phyloP scores from a whole-genome alignment of 2,888 invertebrate genomes.

The Melieria picta region DNA sequence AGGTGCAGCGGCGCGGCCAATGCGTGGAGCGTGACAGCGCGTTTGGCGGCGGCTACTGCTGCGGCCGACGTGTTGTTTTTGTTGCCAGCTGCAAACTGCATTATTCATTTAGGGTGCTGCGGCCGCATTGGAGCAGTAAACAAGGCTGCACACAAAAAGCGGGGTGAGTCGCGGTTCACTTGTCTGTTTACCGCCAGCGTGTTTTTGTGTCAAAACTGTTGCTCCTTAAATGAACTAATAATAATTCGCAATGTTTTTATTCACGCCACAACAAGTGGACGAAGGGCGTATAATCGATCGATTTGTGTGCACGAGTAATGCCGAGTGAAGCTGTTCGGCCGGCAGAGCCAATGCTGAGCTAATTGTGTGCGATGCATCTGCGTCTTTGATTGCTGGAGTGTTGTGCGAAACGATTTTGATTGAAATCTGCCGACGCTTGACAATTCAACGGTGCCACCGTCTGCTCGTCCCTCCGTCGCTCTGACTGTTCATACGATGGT shows the following conservation, averaged over 20 bases:
- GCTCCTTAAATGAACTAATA: constrained; percentile 18
- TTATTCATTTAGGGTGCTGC: too few relatives aligned
- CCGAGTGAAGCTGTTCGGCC: too few relatives aligned
- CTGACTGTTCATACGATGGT: background rate
- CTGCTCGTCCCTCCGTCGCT: constrained; percentile 8
- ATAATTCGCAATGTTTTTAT: constrained; percentile 2
- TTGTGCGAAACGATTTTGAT: constrained; percentile 46
- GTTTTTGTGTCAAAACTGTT: constrained; percentile 35
- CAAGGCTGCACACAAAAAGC: too few relatives aligned
- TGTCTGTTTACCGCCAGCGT: constrained; percentile 25
- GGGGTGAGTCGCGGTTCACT: constrained; percentile 4
- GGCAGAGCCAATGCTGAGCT: too few relatives aligned
- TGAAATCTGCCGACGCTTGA: constrained; percentile 61
- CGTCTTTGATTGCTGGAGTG: constrained; percentile 12
- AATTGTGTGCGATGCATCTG: background rate
- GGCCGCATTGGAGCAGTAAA: too few relatives aligned
- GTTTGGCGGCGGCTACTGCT: background rate
- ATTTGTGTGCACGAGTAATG: too few relatives aligned
- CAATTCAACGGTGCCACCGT: constrained; percentile 39
- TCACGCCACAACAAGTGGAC: too few relatives aligned
- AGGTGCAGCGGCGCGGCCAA: background rate
- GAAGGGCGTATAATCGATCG: too few relatives aligned
- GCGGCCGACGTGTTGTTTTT: background rate
- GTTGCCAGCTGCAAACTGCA: background rate
- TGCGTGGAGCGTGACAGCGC: background rate